Base-by-base conservation (phyloP, 2,888 invertebrate genomes). In the Nipponacmea schrenckii region DNA sequence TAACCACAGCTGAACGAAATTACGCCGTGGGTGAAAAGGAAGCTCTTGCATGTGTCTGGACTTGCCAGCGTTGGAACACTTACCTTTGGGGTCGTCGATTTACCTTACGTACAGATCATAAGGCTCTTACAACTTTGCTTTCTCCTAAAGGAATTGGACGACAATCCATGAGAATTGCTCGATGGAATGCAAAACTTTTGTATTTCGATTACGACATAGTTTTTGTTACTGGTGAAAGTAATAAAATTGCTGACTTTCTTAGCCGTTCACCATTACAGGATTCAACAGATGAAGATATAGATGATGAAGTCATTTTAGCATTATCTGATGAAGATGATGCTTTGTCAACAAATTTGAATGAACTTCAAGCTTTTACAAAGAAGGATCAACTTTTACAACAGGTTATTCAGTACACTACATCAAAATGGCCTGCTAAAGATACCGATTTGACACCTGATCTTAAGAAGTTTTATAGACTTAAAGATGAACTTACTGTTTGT, bases 401-500 rank as follows among this genome's bases (percentile, higher is more conserved):
- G n/a, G n/a, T n/a, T n/a, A n/a, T n/a, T n/a, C n/a, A n/a, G n/a
- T n/a, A n/a, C n/a, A n/a, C n/a, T n/a, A n/a, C n/a, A n/a, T n/a
- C n/a, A n/a, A n/a, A n/a, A n/a, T n/a, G n/a, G n/a, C n/a, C n/a
- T n/a, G n/a, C n/a, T n/a, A n/a, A n/a, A n/a, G n/a, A n/a, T n/a
- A n/a, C n/a, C n/a, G n/a, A n/a, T n/a, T n/a, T n/a, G n/a, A n/a
- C n/a, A n/a, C n/a, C n/a, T n/a, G 65, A 70, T 8, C 48, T 74
- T 17, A 50, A 65, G 39, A 70, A 74, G 17, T 76, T 73, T 64
- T 68, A 56, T 17, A 68, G 67, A n/a, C 46, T 75, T 5, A 39
- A 67, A 24, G 45, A 71, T 24, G 73, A 79, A 48, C 64, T 84
- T 31, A 70, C 75, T 0, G 44, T 80, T 2, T 73, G 79, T 14